Conservation (phyloP, 2,888 invertebrate species). For the Noctua fimbriata region DNA sequence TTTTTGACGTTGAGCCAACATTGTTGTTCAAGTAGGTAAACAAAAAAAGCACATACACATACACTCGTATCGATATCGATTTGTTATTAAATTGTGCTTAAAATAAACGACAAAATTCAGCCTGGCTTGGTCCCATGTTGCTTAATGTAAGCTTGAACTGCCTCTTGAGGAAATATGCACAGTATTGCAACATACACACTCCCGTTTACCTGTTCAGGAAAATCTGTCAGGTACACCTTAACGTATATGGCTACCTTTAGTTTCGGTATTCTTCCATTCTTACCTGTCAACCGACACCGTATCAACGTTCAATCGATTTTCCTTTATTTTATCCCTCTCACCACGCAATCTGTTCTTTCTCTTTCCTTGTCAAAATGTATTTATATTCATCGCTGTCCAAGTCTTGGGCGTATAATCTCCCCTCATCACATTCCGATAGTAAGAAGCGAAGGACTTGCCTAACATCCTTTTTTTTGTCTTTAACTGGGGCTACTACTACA, state of each 20-base stretch:
- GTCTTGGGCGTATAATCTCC: not conserved
- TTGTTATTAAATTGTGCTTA: not conserved
- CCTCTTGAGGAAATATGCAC: too few species aligned
- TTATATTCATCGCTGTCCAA: not conserved
- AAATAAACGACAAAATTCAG: not conserved
- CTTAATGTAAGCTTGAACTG: too few species aligned
- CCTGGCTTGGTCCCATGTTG: not conserved
- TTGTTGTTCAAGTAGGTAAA: constrained; percentile 5
- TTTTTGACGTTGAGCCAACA: constrained; percentile 30
- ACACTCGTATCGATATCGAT: not conserved
- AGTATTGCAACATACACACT: too few species aligned
- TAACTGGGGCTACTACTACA: not conserved
- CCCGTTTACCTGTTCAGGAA: too few species aligned
- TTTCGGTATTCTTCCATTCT: not conserved
- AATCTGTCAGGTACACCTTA: too few species aligned
- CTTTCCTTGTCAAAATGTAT: constrained; percentile 3
- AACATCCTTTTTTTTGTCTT: not conserved
- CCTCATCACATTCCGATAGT: not conserved
- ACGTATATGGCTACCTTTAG: too few species aligned
- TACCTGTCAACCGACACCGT: not conserved
- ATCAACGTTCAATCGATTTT: not conserved
- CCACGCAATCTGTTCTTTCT: not conserved
- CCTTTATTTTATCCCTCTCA: not conserved
- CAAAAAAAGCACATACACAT: constrained; percentile 15
- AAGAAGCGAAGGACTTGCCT: not conserved